Base-by-base conservation (phyloP, 2,113 vertebrate genomes). In the Ageneiosus marmoratus region DNA sequence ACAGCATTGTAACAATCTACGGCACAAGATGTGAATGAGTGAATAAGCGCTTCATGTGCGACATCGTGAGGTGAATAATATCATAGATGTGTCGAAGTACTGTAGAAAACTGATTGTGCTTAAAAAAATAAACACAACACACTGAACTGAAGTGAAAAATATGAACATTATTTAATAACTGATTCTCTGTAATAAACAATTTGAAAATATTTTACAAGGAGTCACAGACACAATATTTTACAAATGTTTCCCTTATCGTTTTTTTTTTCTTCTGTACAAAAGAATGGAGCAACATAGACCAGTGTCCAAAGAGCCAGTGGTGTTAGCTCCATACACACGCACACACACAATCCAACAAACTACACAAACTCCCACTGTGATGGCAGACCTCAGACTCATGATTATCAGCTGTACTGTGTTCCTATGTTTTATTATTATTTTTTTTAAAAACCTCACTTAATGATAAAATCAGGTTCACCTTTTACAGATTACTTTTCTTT, bases 141-240 rank as follows among this genome's bases (percentile, higher is more conserved):
- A 37, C 62, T 84, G 83, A 90, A 93, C 90, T 98, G 97, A 99
- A 98, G 97, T 99, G 98, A 98, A 99, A 95, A 99, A 99, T 99
- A 99, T 99, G 97, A 98, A 98, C 96, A 97, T 99, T 98, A 99
- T 99, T 99, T 99, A 99, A 97, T 99, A 98, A 99, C 97, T 95
- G 97, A 98, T 97, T 96, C 97, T 99, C 96, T 99, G 97, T 99
- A 99, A 99, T 99, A 99, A 99, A 99, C 97, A 94, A 98, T 99
- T 98, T 98, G 97, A 98, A 99, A 99, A 99, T 99, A 99, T 99
- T 97, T 99, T 99, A 99, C 97, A 99, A 98, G 97, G 96, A 98
- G 95, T 98, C 97, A 99, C 98, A 97, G 97, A 93, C 98, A 98
- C 95, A 76, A 94, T 98, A 97, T 98, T 96, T 97, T 99, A 99